phyloP scores from a whole-genome alignment of 2,113 vertebrate genomes.

The Callionymus lyra region DNA sequence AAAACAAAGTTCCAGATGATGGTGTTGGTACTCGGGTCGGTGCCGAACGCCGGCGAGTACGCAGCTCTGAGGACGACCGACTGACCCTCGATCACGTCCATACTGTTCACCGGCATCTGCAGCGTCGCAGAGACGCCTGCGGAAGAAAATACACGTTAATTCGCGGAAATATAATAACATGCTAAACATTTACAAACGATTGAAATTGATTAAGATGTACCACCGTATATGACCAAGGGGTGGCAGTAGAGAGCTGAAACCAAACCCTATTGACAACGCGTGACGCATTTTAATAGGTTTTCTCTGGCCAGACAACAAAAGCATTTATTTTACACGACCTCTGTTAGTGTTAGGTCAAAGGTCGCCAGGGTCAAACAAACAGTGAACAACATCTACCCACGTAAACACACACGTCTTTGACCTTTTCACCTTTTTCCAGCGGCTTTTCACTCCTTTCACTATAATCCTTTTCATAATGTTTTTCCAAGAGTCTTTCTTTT shows the following conservation, averaged over 20 bases:
- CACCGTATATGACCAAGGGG: slow-evolving; percentile 22
- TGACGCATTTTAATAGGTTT: too few species aligned
- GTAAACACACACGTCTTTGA: neutral
- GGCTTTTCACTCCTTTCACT: neutral
- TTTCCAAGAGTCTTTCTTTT: too few species aligned
- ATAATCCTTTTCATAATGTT: neutral
- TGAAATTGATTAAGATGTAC: too few species aligned
- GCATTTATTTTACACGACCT: too few species aligned
- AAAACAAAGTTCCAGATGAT: slow-evolving; percentile 61
- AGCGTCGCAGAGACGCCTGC: slow-evolving; percentile 49
- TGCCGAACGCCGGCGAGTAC: slow-evolving; percentile 32
- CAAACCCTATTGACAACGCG: too few species aligned
- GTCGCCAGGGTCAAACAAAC: too few species aligned
- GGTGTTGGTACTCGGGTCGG: slow-evolving; percentile 20
- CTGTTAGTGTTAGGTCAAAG: too few species aligned
- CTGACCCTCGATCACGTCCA: slow-evolving; percentile 67
- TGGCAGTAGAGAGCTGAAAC: slow-evolving; percentile 43
- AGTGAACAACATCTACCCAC: neutral
- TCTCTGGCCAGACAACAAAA: too few species aligned
- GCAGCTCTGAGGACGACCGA: slow-evolving; percentile 60
- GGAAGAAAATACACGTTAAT: neutral
- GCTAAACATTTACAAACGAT: too few species aligned
- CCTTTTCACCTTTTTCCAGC: slow-evolving; percentile 1
- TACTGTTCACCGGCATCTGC: slow-evolving; percentile 12
- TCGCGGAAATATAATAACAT: too few species aligned